Evolutionary conservation across 37 sponge, comb jelly and placozoan genomes (phyloP).

Genomic region (Ephydatia muelleri): DNA sequence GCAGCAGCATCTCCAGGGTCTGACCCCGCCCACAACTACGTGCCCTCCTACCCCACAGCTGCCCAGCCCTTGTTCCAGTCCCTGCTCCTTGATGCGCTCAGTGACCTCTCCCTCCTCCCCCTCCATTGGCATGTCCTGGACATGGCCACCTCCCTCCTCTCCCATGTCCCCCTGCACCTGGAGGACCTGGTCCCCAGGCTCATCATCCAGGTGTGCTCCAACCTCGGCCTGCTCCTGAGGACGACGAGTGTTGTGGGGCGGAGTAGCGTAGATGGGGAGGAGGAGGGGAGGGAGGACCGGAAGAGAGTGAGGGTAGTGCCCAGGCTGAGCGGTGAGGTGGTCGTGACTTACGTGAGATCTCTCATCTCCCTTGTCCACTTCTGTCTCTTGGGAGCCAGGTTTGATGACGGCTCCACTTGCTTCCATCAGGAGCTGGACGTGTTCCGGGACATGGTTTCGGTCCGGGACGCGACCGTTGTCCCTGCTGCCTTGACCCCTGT

Average conservation of each 20-base stretch:
- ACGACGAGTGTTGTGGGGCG: neutral
- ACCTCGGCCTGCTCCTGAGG: constrained; percentile 1
- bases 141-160: constrained; percentile 26
- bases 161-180: constrained; percentile 28
- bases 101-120: constrained; percentile 1
- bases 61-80: constrained; percentile 52
- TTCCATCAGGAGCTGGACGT: constrained; percentile 10
- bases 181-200: constrained; percentile 33
- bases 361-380: constrained; percentile 18
- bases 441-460: constrained; percentile 9
- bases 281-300: neutral
- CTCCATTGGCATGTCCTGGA: constrained; percentile 31
- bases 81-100: constrained; percentile 16
- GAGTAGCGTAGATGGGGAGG: neutral
- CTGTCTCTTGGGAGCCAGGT: constrained; percentile 21
- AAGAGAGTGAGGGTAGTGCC: neutral
- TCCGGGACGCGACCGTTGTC: neutral
- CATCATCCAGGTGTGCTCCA: constrained; percentile 31
- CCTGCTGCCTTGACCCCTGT: neutral
- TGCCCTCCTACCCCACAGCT: constrained; percentile 5
- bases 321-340: neutral
- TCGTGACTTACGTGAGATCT: constrained; percentile 12
- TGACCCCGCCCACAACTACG: neutral
- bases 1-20: neutral
- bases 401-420: neutral